phyloP scores from a whole-genome alignment of 2,797 vertebrate genomes.

The Girardinus metallicus region DNA sequence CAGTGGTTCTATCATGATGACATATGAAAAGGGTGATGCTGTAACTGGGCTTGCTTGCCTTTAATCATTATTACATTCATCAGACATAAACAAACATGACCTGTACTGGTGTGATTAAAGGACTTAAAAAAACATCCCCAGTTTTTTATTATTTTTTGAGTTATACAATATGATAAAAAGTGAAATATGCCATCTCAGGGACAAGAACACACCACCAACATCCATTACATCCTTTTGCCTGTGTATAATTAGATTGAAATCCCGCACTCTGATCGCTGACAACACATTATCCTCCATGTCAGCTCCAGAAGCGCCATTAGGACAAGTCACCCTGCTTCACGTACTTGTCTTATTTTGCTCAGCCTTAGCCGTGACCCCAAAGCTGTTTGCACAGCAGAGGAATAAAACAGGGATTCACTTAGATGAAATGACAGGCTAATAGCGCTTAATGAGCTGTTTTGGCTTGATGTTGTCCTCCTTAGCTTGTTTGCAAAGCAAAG shows the following conservation, averaged over 20 bases:
- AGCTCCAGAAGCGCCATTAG: constrained; percentile 73
- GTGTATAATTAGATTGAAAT: constrained; percentile 73
- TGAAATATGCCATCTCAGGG: constrained; percentile 29
- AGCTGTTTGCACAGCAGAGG: constrained; percentile 78
- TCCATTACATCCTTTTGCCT: constrained; percentile 33
- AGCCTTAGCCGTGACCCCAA: constrained; percentile 65
- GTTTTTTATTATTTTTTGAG: constrained; percentile 29
- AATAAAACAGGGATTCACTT: constrained; percentile 79
- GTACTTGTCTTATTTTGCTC: constrained; percentile 58
- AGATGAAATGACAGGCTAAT: constrained; percentile 83
- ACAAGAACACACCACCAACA: constrained; percentile 40
- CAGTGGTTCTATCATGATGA: background rate
- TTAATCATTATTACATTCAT: constrained; percentile 23
- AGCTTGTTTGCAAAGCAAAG: constrained; percentile 73
- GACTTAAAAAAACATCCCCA: constrained; percentile 44
- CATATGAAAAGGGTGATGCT: background rate
- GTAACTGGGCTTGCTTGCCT: background rate
- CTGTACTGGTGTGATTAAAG: constrained; percentile 34
- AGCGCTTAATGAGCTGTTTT: constrained; percentile 84
- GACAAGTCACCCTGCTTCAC: constrained; percentile 66
- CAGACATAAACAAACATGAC: constrained; percentile 24
- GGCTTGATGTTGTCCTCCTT: constrained; percentile 70
- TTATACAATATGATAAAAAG: background rate
- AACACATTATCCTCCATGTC: constrained; percentile 69
- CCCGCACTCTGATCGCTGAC: constrained; percentile 69